These are phyloP conservation scores for Zaprionus africanus DNA, from an alignment of 1,140 invertebrate species.

Conservation along the genomic window DNA sequence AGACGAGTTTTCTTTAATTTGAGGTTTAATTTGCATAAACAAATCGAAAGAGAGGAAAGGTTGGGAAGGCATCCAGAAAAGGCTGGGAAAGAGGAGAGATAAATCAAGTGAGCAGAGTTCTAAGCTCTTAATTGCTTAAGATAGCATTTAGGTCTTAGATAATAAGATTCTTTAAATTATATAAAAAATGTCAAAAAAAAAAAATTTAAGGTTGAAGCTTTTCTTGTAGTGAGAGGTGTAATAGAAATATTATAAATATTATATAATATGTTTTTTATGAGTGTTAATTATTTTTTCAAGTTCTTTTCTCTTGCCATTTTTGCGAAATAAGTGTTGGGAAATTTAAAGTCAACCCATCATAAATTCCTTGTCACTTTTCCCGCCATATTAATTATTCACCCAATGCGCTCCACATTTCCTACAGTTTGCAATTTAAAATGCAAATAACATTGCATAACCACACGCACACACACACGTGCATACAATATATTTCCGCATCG, in stretches of 20 bases:
- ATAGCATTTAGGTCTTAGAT: no score
- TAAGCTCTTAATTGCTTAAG: neutral
- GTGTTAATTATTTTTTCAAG: no score
- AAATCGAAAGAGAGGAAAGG: conserved; percentile 18
- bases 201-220: no score
- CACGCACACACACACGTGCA: neutral
- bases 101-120: neutral
- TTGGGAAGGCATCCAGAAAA: neutral
- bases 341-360: neutral
- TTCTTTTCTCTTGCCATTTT: no score
- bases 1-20: conserved; percentile 30
- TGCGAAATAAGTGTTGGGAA: neutral
- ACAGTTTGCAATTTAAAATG: conserved; percentile 12
- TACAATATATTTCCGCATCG: neutral
- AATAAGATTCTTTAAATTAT: no score
- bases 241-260: no score
- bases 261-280: no score
- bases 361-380: neutral
- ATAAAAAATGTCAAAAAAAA: no score
- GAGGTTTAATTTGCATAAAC: conserved; percentile 36
- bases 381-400: neutral
- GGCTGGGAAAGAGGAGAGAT: neutral
- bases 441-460: neutral
- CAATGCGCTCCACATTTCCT: conserved; percentile 11
- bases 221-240: no score